A percentile compares a stretch with the other conserved stretches of the same genome.
phyloP scores from a whole-genome alignment of 92 coral and sea anemone species.

The Porites lobata region DNA sequence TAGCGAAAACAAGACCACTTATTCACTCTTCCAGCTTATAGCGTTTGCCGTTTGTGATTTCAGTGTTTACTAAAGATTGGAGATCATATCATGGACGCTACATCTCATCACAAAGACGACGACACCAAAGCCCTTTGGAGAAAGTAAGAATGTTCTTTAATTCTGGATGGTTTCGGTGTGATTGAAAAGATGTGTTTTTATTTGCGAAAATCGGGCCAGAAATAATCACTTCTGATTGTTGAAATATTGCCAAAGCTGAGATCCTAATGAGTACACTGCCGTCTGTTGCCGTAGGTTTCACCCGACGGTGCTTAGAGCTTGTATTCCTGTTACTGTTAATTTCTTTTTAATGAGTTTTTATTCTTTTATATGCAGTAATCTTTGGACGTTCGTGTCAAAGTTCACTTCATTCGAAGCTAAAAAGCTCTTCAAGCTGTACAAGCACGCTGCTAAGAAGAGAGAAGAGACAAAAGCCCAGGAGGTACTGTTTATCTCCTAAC shows the following conservation, averaged over 20 bases:
- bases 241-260: no score
- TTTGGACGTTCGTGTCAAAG: constrained; percentile 97
- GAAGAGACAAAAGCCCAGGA: constrained; percentile 82
- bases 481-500: constrained; percentile 27
- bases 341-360: background rate
- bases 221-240: no score
- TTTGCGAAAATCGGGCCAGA: background rate
- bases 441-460: constrained; percentile 94
- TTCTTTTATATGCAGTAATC: constrained; percentile 64
- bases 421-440: constrained; percentile 88
- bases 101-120: constrained; percentile 87
- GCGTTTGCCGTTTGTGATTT: background rate
- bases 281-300: no score
- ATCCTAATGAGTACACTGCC: no score
- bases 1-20: no score
- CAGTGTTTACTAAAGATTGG: constrained; percentile 97
- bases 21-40: no score
- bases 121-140: constrained; percentile 93
- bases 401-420: constrained; percentile 97
- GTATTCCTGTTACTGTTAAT: background rate
- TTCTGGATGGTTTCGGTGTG: background rate
- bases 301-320: no score
- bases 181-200: background rate
- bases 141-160: constrained; percentile 59
- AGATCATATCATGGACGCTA: constrained; percentile 91